Base-by-base conservation (phyloP, 1,140 invertebrate genomes). In the Heterodera schachtii region DNA sequence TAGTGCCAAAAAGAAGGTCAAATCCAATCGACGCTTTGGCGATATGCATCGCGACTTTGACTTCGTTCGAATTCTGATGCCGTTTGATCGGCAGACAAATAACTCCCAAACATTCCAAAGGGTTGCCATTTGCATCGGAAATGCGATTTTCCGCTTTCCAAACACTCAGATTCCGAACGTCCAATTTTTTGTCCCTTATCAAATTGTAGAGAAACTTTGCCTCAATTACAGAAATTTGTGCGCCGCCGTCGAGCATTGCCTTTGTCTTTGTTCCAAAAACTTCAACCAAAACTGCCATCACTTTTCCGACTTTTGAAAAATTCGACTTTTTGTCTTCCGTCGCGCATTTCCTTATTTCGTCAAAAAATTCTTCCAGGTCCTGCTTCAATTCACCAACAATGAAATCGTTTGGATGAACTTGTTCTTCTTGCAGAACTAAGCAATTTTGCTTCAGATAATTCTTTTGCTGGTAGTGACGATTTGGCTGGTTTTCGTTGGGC, bases 81-180 rank as follows among this genome's bases (percentile, higher is more conserved):
- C 73, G 73, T 21, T 41, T 21, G 0, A 74, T 43, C 21, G 52
- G 52, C 41, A 77, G 43, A 11, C 66, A 43, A 60, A 77, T 47
- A 6, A 60, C 52, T 57, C 75, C 75, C 3, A 47, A 66, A 11
- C 75, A 77, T 19, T 77, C 43, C 66, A 77, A 66, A 8, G n/a
- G 44, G 9, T 49, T 43, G 5, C 75, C 75, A 43, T 77, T 77
- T 0, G 52, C 75, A 44, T 77, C 75, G 6, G 75, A 47, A 60
- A 77, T 67, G 7, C 52, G 44, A 19, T 44, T 8, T 47, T 60
- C 52, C 11, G n/a, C 8, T 70, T 43, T 70, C 8, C 6, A 21
- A 43, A 70, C 9, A 2, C n/a, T 9, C 21, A 43, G 5, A 8
- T 19, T n/a, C 1, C 41, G 11, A 2, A 70, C 2, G 3, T 70